These are phyloP conservation scores for Panonychus citri DNA, from an alignment of 1,140 invertebrate genomes.

Conservation along the genomic window DNA sequence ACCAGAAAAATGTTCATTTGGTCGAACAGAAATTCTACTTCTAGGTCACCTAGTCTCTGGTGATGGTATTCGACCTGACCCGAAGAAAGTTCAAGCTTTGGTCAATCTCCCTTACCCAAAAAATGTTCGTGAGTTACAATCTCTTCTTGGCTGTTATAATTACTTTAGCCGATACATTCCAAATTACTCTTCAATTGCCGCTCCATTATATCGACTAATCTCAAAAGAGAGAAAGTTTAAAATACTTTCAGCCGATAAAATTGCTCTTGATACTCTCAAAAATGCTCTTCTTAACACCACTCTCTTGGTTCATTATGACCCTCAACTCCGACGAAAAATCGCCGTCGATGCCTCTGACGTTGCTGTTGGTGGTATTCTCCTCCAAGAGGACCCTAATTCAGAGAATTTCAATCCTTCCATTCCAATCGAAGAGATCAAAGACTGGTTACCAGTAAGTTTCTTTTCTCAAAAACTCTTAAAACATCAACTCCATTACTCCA, in stretches of 20 bases:
- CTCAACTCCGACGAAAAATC: slow-evolving; percentile 9
- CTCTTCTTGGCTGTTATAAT: background rate
- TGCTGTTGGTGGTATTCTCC: slow-evolving; percentile 17
- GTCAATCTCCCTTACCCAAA: background rate
- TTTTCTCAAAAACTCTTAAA: slow-evolving; percentile 20
- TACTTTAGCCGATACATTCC: background rate
- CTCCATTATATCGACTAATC: slow-evolving; percentile 19
- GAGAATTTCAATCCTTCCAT: too few species aligned
- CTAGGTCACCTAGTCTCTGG: slow-evolving; percentile 18
- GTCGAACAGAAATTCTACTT: background rate
- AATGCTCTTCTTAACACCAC: background rate
- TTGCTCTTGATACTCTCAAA: background rate
- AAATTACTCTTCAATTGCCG: slow-evolving; percentile 14
- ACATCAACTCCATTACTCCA: slow-evolving; percentile 24
- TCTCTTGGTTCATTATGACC: background rate
- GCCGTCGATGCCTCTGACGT: slow-evolving; percentile 19
- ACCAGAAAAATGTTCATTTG: slow-evolving; percentile 7
- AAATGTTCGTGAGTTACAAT: background rate
- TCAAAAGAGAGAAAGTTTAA: slow-evolving; percentile 7
- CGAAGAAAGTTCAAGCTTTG: background rate
- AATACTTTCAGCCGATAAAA: background rate
- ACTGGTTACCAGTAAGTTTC: slow-evolving; percentile 20
- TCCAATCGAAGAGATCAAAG: background rate
- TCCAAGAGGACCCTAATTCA: slow-evolving; percentile 6
- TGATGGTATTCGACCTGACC: slow-evolving; percentile 8